phyloP scores from a whole-genome alignment of 2,888 invertebrate genomes.

The Leptura quadrifasciata region DNA sequence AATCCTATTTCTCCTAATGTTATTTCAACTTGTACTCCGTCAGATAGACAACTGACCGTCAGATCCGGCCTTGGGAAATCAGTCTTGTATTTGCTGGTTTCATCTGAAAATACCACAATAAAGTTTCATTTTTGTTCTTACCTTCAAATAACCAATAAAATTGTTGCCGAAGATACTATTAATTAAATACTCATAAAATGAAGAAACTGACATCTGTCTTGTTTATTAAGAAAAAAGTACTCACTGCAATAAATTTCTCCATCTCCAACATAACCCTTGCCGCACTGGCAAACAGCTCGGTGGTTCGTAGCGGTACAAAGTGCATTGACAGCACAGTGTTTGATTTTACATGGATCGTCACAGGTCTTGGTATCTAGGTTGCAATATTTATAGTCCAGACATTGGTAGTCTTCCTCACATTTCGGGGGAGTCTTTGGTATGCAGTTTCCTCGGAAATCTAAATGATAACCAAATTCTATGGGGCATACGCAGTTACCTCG shows the following conservation, averaged over 20 bases:
- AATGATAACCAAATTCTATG: constrained; percentile 80
- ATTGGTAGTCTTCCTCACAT: constrained; percentile 84
- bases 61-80: constrained; percentile 91
- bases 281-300: constrained; percentile 85
- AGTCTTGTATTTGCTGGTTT: constrained; percentile 76
- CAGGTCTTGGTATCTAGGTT: constrained; percentile 82
- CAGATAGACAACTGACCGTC: constrained; percentile 92
- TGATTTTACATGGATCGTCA: constrained; percentile 85
- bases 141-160: too few relatives aligned
- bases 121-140: not conserved
- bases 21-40: constrained; percentile 92
- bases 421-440: constrained; percentile 75
- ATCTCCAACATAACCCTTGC: constrained; percentile 85
- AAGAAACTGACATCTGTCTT: too few relatives aligned
- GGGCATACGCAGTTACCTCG: constrained; percentile 86
- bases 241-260: constrained; percentile 84
- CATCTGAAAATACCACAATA: constrained; percentile 60
- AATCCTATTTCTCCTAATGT: constrained; percentile 85
- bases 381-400: constrained; percentile 86
- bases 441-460: constrained; percentile 80
- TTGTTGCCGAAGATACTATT: too few relatives aligned
- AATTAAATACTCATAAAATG: too few relatives aligned
- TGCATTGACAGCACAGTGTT: constrained; percentile 85
- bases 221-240: constrained; percentile 61
- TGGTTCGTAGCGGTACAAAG: constrained; percentile 87